Conservation (phyloP, 1,140 invertebrate genomes). For the Cotesia typhae region DNA sequence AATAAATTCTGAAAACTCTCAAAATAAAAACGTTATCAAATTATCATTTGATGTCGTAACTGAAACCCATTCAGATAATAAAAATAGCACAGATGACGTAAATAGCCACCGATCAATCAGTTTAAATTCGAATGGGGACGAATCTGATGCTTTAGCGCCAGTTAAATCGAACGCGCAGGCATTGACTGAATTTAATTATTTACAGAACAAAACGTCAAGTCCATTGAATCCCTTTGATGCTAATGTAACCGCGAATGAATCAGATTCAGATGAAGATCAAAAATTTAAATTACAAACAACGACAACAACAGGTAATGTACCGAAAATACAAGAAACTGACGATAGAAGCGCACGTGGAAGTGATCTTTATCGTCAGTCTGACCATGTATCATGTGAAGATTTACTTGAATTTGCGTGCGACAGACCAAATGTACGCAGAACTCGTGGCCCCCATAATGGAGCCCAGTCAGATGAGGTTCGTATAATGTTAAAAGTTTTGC, state of each 20-base stretch:
- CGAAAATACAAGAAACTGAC: conserved; percentile 2
- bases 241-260: no score
- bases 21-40: not conserved
- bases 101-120: not conserved
- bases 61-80: no score
- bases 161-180: not conserved
- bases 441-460: conserved; percentile 78
- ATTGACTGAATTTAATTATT: no score
- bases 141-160: not conserved
- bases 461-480: conserved; percentile 89
- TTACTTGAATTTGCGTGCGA: conserved; percentile 89
- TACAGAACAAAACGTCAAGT: no score
- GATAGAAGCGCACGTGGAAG: conserved; percentile 40
- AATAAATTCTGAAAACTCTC: no score
- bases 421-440: conserved; percentile 73
- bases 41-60: not conserved
- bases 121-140: not conserved
- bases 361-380: conserved; percentile 63
- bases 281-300: no score
- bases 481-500: conserved; percentile 90
- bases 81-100: no score
- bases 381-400: conserved; percentile 93
- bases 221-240: no score
- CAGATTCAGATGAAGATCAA: not conserved
- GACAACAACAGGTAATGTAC: no score